phyloP scores from a whole-genome alignment of 2,888 invertebrate species.

The Eulithis testata region DNA sequence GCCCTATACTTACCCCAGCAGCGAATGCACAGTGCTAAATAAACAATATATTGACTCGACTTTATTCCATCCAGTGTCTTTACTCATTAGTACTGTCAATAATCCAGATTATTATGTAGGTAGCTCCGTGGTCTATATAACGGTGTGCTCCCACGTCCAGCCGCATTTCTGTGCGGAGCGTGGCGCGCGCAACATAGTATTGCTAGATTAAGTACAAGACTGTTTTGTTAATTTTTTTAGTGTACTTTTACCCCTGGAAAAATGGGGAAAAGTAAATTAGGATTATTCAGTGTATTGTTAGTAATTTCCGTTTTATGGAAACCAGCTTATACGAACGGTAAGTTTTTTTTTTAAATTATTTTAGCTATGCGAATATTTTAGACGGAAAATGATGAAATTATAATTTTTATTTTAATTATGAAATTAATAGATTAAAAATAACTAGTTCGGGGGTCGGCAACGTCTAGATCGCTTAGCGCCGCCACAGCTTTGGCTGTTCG shows the following conservation, averaged over 20 bases:
- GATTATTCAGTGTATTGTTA: slow-evolving; percentile 73
- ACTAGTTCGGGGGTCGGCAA: no score
- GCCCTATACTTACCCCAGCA: no score
- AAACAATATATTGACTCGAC: no score
- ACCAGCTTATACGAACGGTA: slow-evolving; percentile 66
- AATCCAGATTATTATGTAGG: background rate
- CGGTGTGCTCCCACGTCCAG: slow-evolving; percentile 33
- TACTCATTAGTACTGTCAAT: slow-evolving; percentile 15
- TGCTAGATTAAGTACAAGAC: slow-evolving; percentile 67
- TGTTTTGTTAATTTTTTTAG: slow-evolving; percentile 62
- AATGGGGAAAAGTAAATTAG: slow-evolving; percentile 75
- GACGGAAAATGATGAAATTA: no score
- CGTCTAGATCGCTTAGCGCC: no score
- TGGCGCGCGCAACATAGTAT: slow-evolving; percentile 68
- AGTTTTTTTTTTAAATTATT: slow-evolving; percentile 47
- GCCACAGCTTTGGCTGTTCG: no score
- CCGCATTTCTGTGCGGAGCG: slow-evolving; percentile 71
- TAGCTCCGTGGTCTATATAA: slow-evolving; percentile 62
- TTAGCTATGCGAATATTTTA: no score
- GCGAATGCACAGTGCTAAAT: no score
- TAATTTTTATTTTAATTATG: no score
- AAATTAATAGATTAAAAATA: no score
- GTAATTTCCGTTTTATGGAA: slow-evolving; percentile 77
- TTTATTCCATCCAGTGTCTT: background rate
- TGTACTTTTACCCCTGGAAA: slow-evolving; percentile 66